phyloP scores from a whole-genome alignment of 2,113 vertebrate genomes.

The Dendropsophus ebraccatus region DNA sequence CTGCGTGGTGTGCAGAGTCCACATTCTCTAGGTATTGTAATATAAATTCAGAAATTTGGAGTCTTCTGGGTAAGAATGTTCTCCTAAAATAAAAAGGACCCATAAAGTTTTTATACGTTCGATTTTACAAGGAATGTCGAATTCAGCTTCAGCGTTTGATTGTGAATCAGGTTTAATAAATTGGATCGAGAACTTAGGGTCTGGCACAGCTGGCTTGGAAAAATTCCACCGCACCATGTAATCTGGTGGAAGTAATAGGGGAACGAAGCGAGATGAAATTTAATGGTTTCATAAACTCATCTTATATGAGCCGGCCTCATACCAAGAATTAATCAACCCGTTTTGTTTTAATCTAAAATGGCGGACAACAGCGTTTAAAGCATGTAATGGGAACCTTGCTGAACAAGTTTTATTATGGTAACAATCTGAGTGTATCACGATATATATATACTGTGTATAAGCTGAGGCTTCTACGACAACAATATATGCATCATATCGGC shows the following conservation, averaged over 20 bases:
- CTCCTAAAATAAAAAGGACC: conserved; percentile 67
- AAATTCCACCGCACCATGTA: fast-evolving
- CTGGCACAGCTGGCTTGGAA: conserved; percentile 48
- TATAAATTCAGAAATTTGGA: conserved; percentile 62
- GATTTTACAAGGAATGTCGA: conserved; percentile 70
- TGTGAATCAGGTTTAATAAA: conserved; percentile 54
- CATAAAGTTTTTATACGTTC: conserved; percentile 73
- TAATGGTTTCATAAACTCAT: conserved; percentile 55
- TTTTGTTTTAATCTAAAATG: conserved; percentile 42
- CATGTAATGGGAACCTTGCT: conserved; percentile 22
- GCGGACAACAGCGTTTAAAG: neutral
- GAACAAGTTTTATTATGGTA: conserved; percentile 3
- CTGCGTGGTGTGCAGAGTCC: neutral
- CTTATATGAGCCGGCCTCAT: conserved; percentile 33
- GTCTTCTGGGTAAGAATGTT: conserved; percentile 65
- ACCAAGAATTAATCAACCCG: conserved; percentile 38
- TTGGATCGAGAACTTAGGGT: conserved; percentile 46
- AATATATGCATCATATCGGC: too few species aligned
- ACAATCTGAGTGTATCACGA: neutral
- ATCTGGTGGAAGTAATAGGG: neutral
- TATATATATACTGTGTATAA: neutral
- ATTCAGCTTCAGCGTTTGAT: conserved; percentile 60
- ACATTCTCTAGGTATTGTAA: conserved; percentile 46
- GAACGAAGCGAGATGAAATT: conserved; percentile 32
- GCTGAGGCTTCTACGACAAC: neutral